Evolutionary conservation across 2,113 vertebrate genomes (phyloP), one percentile per base, ranked within the genome.

Genomic region (Lonchura striata): DNA sequence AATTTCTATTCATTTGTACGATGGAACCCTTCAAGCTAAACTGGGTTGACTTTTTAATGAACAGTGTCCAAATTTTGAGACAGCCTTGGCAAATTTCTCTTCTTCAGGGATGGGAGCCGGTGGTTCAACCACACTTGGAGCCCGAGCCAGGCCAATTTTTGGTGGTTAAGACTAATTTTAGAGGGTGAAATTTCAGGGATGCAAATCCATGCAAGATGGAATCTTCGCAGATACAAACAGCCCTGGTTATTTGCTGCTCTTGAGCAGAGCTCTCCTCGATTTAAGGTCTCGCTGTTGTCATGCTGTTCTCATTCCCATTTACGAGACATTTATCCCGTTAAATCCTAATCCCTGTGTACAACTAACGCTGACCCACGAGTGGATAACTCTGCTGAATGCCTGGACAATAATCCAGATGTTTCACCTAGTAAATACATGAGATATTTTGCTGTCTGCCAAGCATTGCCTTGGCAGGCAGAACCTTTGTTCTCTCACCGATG

Each of bases 21-120:
- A 95, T 88, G 83, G 88, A 96, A 95, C 33, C 39, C 74, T 82
- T 96, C 95, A 94, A 93, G 60, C 60, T 93, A 90, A 96, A 88
- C 68, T 33, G 85, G 79, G 37, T 57, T 95, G 92, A 94, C 95
- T 96, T 93, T 93, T 93, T 81, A 71, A 93, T 85, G 92, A 95
- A 76, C 13, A 2, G 39, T 17, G 56, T 93, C 92, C 92, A 95
- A 63, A 92, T 89, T 94, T 89, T 11, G 16, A 92, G 91, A 82
- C 44, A 81, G 57, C 31, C 79, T 96, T 95, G 85, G 78, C 81
- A 65, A 90, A 90, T 92, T 83, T 91, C 53, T 94, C 21, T 0
- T 0, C 64, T 49, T 90, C 59, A 4, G 49, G 72, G 78, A 61
- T 96, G 84, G 95, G 94, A 95, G 74, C 16, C n/a, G 70, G 86